Evolutionary conservation across 1,140 invertebrate genomes (phyloP).

Genomic region (Drosophila bocqueti): DNA sequence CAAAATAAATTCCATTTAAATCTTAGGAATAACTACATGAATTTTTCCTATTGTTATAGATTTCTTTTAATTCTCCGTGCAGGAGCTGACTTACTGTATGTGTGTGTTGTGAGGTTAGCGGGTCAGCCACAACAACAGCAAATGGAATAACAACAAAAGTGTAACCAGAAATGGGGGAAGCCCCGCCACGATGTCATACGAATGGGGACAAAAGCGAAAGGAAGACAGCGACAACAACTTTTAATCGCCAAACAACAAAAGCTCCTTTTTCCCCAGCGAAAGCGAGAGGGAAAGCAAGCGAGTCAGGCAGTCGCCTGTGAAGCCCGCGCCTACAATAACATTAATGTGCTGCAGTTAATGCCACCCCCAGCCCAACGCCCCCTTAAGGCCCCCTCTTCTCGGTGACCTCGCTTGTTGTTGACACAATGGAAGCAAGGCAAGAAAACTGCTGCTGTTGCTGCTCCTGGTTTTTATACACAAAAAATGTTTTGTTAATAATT

Average conservation of each 20-base stretch:
- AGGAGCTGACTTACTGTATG: background rate
- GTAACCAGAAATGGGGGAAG: slow-evolving; percentile 51
- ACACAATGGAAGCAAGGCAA: slow-evolving; percentile 68
- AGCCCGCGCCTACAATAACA: slow-evolving; percentile 78
- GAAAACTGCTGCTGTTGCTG: slow-evolving; percentile 37
- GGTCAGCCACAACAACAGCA: slow-evolving; percentile 71
- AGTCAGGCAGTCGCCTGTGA: slow-evolving; percentile 49
- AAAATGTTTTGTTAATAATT: background rate
- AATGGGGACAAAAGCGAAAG: slow-evolving; percentile 77
- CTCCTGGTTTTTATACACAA: background rate
- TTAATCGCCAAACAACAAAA: slow-evolving; percentile 82
- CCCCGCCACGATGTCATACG: slow-evolving; percentile 61
- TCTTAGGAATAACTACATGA: background rate
- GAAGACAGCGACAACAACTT: slow-evolving; percentile 72
- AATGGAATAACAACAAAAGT: slow-evolving; percentile 21
- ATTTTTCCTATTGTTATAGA: background rate
- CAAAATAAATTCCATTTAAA: background rate
- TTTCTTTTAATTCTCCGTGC: slow-evolving; percentile 20
- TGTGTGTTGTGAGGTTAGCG: slow-evolving; percentile 74
- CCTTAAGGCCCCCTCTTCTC: background rate
- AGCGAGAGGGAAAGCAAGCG: slow-evolving; percentile 15
- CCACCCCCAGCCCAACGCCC: slow-evolving; percentile 14
- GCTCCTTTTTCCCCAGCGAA: slow-evolving; percentile 35
- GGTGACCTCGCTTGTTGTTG: slow-evolving; percentile 77
- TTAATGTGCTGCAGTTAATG: slow-evolving; percentile 81